Base-by-base conservation (phyloP, 2,888 invertebrate species). In the Halictus quadricinctus region DNA sequence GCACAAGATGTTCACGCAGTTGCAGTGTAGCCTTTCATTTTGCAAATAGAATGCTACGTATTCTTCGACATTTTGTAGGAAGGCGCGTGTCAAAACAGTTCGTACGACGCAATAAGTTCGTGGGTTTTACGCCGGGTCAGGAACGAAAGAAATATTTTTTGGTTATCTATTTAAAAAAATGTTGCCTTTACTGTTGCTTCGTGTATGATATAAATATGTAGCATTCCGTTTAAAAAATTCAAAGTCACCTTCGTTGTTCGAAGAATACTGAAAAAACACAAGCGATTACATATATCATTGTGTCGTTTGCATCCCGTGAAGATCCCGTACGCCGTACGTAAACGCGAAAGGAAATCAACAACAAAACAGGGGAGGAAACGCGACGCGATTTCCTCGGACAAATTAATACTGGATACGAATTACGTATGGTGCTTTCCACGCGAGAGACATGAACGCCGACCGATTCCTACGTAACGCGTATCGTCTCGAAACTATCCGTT, bases 321-420 rank as follows among this genome's bases (percentile, higher is more conserved):
- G 21, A 58, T 58, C 12, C 58, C 1, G 58, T 64, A 36, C 15
- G 7, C 29, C 64, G 8, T n/a, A 1, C 13, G 64, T 18, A 29
- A 18, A 64, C 64, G 18, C 3, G 21, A 21, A 21, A 69, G 10
- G 8, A 69, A 69, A 41, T 41, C 1, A 69, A 36, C 36, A 36
- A 69, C 41, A 21, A 66, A 69, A 69, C 41, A 21, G 41, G 10
- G 10, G 2, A 41, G 41, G 41, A 69, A 21, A 21, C 18, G 36
- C 69, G 41, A 21, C 66, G 15, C 29, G 66, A 41, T 41, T 41
- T 69, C 69, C 21, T 69, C 41, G 69, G 69, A 41, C 36, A 21
- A 21, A 41, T 69, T 41, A 69, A 69, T 69, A 69, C 69, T 69
- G 69, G 21, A 69, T 69, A 41, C 69, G 69, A 69, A 41, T 69